A percentile compares a stretch with the other conserved stretches of the same genome.
Conservation (phyloP, 2,888 invertebrate genomes). For the Chaetoderma sp. region DNA sequence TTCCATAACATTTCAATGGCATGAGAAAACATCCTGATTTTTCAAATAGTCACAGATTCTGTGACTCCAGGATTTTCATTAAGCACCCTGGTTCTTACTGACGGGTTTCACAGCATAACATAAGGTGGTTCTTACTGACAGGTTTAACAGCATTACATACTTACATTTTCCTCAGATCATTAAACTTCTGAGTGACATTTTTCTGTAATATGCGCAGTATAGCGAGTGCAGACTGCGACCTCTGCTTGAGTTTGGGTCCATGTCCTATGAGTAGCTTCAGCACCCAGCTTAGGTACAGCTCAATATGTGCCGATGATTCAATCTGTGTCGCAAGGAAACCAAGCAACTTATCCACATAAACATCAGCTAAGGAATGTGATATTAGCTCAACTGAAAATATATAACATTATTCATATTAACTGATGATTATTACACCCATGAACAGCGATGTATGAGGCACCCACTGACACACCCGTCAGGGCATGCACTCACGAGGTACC, state of each 20-base stretch:
- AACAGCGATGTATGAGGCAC: too few species aligned
- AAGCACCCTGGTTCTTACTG: too few species aligned
- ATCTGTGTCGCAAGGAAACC: constrained; percentile 78
- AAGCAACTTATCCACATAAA: constrained; percentile 82
- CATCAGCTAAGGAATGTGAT: constrained; percentile 77
- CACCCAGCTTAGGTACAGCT: constrained; percentile 88
- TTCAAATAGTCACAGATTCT: too few species aligned
- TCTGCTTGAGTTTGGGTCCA: constrained; percentile 71
- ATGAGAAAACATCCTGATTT: too few species aligned
- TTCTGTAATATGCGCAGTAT: constrained; percentile 78
- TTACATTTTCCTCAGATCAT: constrained; percentile 86
- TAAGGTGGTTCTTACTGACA: too few species aligned
- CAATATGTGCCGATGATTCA: constrained; percentile 84
- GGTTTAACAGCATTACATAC: constrained; percentile 30
- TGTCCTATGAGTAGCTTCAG: constrained; percentile 78
- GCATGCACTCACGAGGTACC: too few species aligned
- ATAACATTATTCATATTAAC: not conserved
- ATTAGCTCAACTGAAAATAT: constrained; percentile 80
- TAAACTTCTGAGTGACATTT: constrained; percentile 79
- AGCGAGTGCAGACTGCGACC: constrained; percentile 75
- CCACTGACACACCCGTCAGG: too few species aligned
- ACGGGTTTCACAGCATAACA: too few species aligned
- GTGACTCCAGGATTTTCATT: too few species aligned
- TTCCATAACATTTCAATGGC: too few species aligned
- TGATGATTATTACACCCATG: not conserved